These are phyloP conservation scores for Melitaea athalia DNA, from an alignment of 2,888 invertebrate species.

Conservation along the genomic window DNA sequence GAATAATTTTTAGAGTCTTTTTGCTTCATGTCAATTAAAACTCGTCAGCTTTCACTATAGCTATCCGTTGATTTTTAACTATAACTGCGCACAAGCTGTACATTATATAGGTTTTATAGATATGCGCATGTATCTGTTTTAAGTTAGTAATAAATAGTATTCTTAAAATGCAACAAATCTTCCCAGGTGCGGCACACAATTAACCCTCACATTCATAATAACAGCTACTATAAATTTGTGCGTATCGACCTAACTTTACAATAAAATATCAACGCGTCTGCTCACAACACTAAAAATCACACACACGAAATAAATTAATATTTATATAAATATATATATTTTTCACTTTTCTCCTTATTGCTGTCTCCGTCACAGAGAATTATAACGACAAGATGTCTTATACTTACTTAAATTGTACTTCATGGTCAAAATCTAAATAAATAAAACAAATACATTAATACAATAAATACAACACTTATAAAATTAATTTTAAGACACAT, in stretches of 20 bases:
- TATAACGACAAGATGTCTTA: conserved; percentile 74
- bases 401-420: conserved; percentile 67
- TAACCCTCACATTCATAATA: conserved; percentile 49
- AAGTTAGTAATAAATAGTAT: no score
- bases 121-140: no score
- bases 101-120: no score
- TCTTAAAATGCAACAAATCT: conserved; percentile 18
- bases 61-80: no score
- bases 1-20: no score
- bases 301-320: conserved; percentile 54
- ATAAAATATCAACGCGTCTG: conserved; percentile 48
- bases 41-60: no score
- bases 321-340: conserved; percentile 54
- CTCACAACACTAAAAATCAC: conserved; percentile 51
- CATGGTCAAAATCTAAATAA: conserved; percentile 47
- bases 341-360: conserved; percentile 68
- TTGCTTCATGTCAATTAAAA: no score
- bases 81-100: no score
- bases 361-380: conserved; percentile 79
- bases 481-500: conserved; percentile 20
- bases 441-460: conserved; percentile 11
- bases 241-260: conserved; percentile 74
- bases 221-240: conserved; percentile 76
- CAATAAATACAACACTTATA: conserved; percentile 28
- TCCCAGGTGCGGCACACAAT: conserved; percentile 7